Percentiles rank a stretch among this genome's conserved stretches.
Evolutionary conservation across 1,140 invertebrate species (phyloP).

Genomic region (Drosophila guanche): DNA sequence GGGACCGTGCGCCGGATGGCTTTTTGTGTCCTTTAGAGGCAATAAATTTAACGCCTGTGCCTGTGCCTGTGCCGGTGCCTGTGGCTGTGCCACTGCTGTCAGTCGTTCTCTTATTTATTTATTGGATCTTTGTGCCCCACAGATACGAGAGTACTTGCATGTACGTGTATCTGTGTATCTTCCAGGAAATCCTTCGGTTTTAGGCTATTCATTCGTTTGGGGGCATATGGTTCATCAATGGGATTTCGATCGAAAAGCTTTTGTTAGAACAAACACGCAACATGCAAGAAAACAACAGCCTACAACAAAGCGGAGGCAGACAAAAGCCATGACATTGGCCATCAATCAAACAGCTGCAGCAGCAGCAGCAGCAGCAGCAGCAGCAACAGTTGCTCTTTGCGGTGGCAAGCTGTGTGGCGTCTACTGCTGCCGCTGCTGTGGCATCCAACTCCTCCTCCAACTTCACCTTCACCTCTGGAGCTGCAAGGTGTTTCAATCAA

Average conservation of each 20-base stretch:
- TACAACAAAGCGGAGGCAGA: constrained; percentile 64
- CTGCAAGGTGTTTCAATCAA: constrained; percentile 58
- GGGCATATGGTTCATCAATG: constrained; percentile 47
- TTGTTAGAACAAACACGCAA: constrained; percentile 50
- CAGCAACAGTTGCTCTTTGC: constrained; percentile 71
- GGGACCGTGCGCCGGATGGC: constrained; percentile 61
- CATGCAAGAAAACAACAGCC: constrained; percentile 29
- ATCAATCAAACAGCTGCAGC: constrained; percentile 83
- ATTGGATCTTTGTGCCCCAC: constrained; percentile 46
- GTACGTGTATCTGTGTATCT: constrained; percentile 12
- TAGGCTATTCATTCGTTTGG: constrained; percentile 35
- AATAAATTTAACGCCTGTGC: constrained; percentile 75
- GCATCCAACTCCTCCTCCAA: not conserved
- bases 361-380: constrained; percentile 59
- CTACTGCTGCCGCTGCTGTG: constrained; percentile 53
- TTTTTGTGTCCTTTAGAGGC: constrained; percentile 72
- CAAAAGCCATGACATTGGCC: constrained; percentile 66
- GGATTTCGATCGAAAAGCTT: constrained; percentile 18
- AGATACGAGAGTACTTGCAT: constrained; percentile 17
- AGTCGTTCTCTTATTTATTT: constrained; percentile 75
- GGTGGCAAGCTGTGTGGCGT: constrained; percentile 72
- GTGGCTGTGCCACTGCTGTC: constrained; percentile 51
- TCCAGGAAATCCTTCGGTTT: constrained; percentile 52
- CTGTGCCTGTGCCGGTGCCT: constrained; percentile 17
- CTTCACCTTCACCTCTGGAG: not conserved